A percentile compares a stretch with the other conserved stretches of the same genome.
Evolutionary conservation across 2,797 vertebrate genomes (phyloP).

Genomic region (Helostoma temminkii): DNA sequence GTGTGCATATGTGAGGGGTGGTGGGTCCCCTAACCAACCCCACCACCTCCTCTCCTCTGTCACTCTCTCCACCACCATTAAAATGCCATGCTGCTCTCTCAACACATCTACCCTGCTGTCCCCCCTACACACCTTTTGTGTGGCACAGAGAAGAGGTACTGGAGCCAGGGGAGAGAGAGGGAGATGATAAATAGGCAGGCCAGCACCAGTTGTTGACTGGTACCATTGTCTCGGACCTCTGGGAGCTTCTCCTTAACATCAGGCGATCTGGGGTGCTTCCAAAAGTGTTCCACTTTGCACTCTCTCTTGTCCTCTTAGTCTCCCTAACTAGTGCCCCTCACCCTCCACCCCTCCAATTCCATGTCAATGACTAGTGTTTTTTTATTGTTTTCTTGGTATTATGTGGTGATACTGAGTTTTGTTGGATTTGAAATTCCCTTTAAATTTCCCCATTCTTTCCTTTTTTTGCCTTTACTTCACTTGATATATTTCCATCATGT

Average conservation of each 20-base stretch:
- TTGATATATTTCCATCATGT: conserved; percentile 9
- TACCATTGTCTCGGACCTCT: conserved; percentile 77
- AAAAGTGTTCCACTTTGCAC: conserved; percentile 71
- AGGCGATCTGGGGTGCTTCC: conserved; percentile 66
- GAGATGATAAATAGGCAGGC: conserved; percentile 41
- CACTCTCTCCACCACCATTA: conserved; percentile 86
- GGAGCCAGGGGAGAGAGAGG: conserved; percentile 49
- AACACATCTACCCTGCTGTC: conserved; percentile 85
- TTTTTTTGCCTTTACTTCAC: background rate
- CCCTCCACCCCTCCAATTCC: conserved; percentile 14
- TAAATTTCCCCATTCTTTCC: background rate
- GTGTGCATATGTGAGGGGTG: background rate
- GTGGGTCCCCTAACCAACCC: conserved; percentile 40
- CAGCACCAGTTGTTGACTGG: conserved; percentile 76
- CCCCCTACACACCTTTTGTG: conserved; percentile 75
- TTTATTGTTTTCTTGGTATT: background rate
- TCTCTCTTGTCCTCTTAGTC: conserved; percentile 46
- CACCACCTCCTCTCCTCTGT: conserved; percentile 55
- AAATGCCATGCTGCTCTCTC: conserved; percentile 91
- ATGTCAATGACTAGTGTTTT: conserved; percentile 12
- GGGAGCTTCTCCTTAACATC: conserved; percentile 76
- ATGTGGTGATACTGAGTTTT: background rate
- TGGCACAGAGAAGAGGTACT: conserved; percentile 59
- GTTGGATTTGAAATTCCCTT: no score
- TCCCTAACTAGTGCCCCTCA: conserved; percentile 17